Evolutionary conservation across 2,113 vertebrate genomes (phyloP), one percentile per base, ranked within the genome.

Genomic region (Setophaga coronata): DNA sequence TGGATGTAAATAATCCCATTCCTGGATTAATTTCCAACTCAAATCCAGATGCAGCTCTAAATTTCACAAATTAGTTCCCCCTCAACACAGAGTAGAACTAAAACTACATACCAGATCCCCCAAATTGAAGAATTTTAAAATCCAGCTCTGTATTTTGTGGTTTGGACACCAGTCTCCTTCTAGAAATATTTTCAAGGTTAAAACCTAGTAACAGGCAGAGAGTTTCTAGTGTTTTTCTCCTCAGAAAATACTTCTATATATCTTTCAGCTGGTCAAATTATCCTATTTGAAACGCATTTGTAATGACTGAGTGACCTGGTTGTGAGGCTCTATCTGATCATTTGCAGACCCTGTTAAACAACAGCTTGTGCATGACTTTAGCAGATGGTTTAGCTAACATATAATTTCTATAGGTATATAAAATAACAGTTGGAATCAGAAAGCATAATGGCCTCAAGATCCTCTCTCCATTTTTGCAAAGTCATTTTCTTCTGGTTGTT

Each of bases 361-460:
- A 72, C 70, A 92, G 77, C 70, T 89, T 93, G 92, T 82, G 64
- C 79, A 96, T 96, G 85, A 95, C 93, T 97, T 97, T 94, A 96
- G 88, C 96, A 96, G 96, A 97, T 97, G 96, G 93, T 94, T 96
- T 95, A 95, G 91, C 79, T 96, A 97, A 96, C 89, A 64, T 96
- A 79, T 94, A 97, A 97, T 96, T 97, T 97, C 95, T 93, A 89
- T 82, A 96, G 94, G 94, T 97, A 96, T 95, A 93, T 96, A 96
- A 97, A 95, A 95, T 92, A 96, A 95, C 90, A 95, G 92, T 89
- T 82, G 77, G 90, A 97, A 95, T 95, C 89, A 89, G 81, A 94
- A 96, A 93, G 70, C 16, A 38, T 82, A 94, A 93, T 90, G 78
- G 90, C 62, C 90, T 88, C 73, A 93, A 95, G 82, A 93, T 82